Conservation (phyloP, 2,113 vertebrate genomes). For the Fregetta grallaria region DNA sequence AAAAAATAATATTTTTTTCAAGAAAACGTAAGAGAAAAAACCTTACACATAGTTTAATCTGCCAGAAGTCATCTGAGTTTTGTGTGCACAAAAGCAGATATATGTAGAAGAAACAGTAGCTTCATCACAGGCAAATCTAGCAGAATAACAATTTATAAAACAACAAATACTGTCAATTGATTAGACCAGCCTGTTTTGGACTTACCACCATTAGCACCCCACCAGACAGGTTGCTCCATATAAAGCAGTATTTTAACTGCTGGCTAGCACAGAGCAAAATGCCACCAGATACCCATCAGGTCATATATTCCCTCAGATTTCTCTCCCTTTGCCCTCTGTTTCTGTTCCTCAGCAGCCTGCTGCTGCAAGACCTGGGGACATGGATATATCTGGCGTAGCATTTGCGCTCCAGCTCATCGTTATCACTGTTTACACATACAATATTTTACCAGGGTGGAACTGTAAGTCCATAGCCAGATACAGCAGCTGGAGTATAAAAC, state of each 20-base stretch:
- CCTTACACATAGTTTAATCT: neutral
- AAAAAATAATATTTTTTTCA: neutral
- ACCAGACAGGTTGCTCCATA: neutral
- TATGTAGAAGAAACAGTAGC: neutral
- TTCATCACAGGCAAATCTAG: neutral
- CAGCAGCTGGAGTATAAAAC: neutral
- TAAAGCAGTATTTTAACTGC: neutral
- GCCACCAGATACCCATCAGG: neutral
- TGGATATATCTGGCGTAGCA: rapidly evolving
- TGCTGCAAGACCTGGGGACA: neutral
- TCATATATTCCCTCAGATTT: neutral
- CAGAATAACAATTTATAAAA: neutral
- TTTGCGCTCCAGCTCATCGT: neutral
- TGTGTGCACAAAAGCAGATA: neutral
- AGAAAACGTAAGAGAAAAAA: neutral
- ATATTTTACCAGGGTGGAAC: neutral
- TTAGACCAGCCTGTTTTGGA: neutral
- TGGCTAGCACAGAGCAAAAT: neutral
- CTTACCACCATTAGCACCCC: neutral
- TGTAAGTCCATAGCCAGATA: neutral
- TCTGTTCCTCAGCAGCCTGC: neutral
- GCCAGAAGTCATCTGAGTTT: neutral
- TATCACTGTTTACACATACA: neutral
- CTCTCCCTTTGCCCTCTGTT: neutral
- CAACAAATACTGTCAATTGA: neutral